A percentile compares a stretch with the other conserved stretches of the same genome.
These are phyloP conservation scores for Drosophila obscura DNA, from an alignment of 1,140 invertebrate genomes.

Conservation along the genomic window DNA sequence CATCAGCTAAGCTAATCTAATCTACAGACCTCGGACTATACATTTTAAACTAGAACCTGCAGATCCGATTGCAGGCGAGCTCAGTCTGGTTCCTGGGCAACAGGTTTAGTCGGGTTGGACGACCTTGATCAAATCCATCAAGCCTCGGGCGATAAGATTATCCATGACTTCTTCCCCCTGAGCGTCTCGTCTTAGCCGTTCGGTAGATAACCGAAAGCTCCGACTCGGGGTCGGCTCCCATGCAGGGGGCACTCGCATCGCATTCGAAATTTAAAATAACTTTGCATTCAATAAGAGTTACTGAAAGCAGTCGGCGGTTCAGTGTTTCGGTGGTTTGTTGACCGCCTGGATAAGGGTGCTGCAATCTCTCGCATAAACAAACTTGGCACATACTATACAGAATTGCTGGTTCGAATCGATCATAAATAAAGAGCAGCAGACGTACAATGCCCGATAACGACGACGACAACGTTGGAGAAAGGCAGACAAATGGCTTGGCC, in stretches of 20 bases:
- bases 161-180: conserved; percentile 10
- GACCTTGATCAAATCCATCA: conserved; percentile 30
- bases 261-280: not conserved
- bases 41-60: not conserved
- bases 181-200: conserved; percentile 6
- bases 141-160: conserved; percentile 33
- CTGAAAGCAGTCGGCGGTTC: not conserved
- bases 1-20: conserved; percentile 1
- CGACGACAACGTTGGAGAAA: conserved; percentile 36
- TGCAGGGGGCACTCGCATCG: not conserved
- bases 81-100: conserved; percentile 18
- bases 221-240: conserved; percentile 14
- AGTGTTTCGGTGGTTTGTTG: conserved; percentile 13
- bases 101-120: conserved; percentile 15
- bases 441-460: conserved; percentile 52
- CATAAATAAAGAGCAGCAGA: conserved; percentile 20
- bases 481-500: conserved; percentile 35
- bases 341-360: conserved; percentile 11
- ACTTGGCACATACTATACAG: not conserved
- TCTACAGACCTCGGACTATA: conserved; percentile 24
- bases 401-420: not conserved
- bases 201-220: not conserved
- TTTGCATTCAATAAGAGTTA: conserved; percentile 21
- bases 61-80: not conserved
- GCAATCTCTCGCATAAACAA: conserved; percentile 5